Evolutionary conservation across 1,140 invertebrate genomes (phyloP).

Genomic region (Drosophila guanche): DNA sequence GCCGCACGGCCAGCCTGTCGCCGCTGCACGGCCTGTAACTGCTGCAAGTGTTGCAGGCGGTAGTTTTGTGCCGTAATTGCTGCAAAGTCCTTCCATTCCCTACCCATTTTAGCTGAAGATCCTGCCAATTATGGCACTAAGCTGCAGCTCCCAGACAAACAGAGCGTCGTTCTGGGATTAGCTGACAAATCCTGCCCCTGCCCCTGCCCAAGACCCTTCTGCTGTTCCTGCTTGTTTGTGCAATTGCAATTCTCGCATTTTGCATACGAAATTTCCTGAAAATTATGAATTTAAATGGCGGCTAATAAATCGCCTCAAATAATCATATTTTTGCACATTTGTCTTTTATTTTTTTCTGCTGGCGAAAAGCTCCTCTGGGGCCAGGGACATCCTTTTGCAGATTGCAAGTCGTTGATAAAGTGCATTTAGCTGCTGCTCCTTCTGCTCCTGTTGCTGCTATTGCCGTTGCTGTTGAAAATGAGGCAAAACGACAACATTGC

Average conservation of each 20-base stretch:
- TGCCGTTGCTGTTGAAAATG: constrained; percentile 35
- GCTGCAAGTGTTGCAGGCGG: constrained; percentile 37
- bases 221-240: constrained; percentile 4
- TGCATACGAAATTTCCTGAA: constrained; percentile 50
- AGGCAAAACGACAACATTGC: constrained; percentile 57
- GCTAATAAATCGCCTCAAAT: constrained; percentile 69
- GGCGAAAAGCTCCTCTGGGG: constrained; percentile 20
- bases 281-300: constrained; percentile 78
- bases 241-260: constrained; percentile 20
- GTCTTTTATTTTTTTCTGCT: constrained; percentile 26
- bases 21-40: constrained; percentile 9
- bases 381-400: constrained; percentile 36
- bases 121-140: constrained; percentile 71
- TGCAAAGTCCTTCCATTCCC: constrained; percentile 45
- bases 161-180: constrained; percentile 68
- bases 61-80: constrained; percentile 42
- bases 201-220: background rate
- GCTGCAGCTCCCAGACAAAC: constrained; percentile 66
- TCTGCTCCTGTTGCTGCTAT: constrained; percentile 24
- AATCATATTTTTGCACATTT: constrained; percentile 45
- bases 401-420: constrained; percentile 69
- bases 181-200: constrained; percentile 5
- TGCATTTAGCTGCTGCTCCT: constrained; percentile 59
- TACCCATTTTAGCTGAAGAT: constrained; percentile 19
- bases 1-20: constrained; percentile 23